Percentiles rank a stretch among this genome's conserved stretches.
phyloP scores from a whole-genome alignment of 2,888 invertebrate genomes.

The Amphipoea oculea region DNA sequence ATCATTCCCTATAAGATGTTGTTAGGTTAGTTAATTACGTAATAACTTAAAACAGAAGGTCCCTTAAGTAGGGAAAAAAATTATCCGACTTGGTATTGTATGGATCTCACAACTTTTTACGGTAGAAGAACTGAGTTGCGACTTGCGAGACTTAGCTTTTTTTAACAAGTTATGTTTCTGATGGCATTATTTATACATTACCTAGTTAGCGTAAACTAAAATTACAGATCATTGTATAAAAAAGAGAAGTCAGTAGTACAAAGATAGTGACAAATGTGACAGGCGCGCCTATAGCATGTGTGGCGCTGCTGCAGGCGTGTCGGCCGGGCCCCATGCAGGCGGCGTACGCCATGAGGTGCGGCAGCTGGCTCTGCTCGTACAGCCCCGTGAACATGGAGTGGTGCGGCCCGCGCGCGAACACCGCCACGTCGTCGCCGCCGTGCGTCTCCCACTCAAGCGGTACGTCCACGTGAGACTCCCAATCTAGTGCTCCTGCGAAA shows the following conservation, averaged over 20 bases:
- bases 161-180: no score
- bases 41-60: no score
- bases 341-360: conserved; percentile 93
- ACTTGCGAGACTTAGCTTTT: no score
- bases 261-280: conserved; percentile 12
- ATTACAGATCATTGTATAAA: conserved; percentile 13
- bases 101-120: no score
- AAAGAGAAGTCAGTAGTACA: conserved; percentile 23
- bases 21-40: no score
- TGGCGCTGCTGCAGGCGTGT: conserved; percentile 75
- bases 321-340: conserved; percentile 92
- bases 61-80: no score
- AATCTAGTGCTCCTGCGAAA: conserved; percentile 75
- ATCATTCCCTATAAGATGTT: no score
- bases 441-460: conserved; percentile 92
- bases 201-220: background rate
- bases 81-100: no score
- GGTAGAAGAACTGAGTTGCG: no score
- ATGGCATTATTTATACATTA: background rate
- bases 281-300: background rate
- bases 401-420: conserved; percentile 93
- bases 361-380: conserved; percentile 94
- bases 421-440: conserved; percentile 94
- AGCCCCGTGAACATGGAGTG: conserved; percentile 94
- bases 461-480: conserved; percentile 90